Percentiles rank a stretch among this genome's conserved stretches.
phyloP scores from a whole-genome alignment of 2,888 invertebrate genomes.

The Agonopterix alstromeriana region DNA sequence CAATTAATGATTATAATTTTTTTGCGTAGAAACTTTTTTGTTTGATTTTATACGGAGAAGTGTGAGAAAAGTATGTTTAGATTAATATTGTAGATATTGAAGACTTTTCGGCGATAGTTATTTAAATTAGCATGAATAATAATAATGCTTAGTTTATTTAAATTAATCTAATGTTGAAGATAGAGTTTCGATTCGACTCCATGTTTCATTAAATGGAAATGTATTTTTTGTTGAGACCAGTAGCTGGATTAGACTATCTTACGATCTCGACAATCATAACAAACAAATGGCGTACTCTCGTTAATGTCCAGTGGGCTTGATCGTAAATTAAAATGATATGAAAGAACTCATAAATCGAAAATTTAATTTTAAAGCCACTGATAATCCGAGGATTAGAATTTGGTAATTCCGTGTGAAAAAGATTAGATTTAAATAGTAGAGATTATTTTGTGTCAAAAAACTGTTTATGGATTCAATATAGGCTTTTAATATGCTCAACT shows the following conservation, averaged over 20 bases:
- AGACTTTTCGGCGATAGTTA: slow-evolving; percentile 2
- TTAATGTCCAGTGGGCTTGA: slow-evolving; percentile 7
- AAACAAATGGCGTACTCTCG: slow-evolving; percentile 10
- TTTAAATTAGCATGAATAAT: slow-evolving; percentile 7
- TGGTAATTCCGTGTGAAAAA: slow-evolving; percentile 7
- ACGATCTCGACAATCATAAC: slow-evolving; percentile 7
- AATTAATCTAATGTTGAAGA: slow-evolving; percentile 7
- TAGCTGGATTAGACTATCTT: slow-evolving; percentile 7
- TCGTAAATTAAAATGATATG: slow-evolving; percentile 6
- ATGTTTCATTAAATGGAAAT: neutral
- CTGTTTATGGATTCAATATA: no score
- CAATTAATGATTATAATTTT: slow-evolving; percentile 45
- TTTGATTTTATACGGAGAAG: slow-evolving; percentile 31
- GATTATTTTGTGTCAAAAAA: no score
- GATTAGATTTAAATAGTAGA: neutral
- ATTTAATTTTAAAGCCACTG: slow-evolving; percentile 3
- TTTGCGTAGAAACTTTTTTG: slow-evolving; percentile 32
- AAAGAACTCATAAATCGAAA: slow-evolving; percentile 4
- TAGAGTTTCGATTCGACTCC: neutral
- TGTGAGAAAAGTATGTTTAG: slow-evolving; percentile 28
- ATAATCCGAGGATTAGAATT: slow-evolving; percentile 4
- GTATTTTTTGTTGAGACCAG: slow-evolving; percentile 7
- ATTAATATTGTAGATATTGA: slow-evolving; percentile 3
- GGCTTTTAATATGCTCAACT: no score
- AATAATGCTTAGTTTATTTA: slow-evolving; percentile 7